phyloP scores from a whole-genome alignment of 2,888 invertebrate species.

The Yponomeuta plumbellus region DNA sequence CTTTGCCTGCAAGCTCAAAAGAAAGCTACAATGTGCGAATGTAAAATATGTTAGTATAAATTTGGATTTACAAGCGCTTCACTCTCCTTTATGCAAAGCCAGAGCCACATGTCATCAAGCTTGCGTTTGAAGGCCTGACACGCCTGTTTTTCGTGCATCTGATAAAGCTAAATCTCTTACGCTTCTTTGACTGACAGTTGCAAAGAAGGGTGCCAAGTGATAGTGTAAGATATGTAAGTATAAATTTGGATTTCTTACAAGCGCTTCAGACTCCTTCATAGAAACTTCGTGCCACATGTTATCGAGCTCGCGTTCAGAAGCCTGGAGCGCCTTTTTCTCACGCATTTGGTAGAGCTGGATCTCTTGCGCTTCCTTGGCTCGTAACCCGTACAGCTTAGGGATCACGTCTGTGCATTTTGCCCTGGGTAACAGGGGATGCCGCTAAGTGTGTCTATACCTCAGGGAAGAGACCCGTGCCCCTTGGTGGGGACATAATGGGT shows the following conservation, averaged over 20 bases:
- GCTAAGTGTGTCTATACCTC: no score
- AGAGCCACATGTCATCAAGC: slow-evolving; percentile 78
- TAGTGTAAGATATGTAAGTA: neutral
- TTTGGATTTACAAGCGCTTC: slow-evolving; percentile 55
- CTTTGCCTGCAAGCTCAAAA: no score
- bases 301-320: slow-evolving; percentile 75
- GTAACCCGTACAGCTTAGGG: slow-evolving; percentile 52
- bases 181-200: no score
- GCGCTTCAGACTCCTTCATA: slow-evolving; percentile 73
- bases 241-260: slow-evolving; percentile 38
- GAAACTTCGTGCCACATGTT: slow-evolving; percentile 78
- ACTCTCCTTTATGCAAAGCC: slow-evolving; percentile 74
- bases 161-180: no score
- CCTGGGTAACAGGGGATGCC: slow-evolving; percentile 33
- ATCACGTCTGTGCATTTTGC: slow-evolving; percentile 62
- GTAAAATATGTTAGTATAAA: no score
- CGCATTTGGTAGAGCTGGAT: slow-evolving; percentile 78
- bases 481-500: no score
- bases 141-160: slow-evolving; percentile 67
- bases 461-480: no score
- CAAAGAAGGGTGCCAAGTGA: no score
- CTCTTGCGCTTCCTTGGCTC: slow-evolving; percentile 69
- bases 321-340: slow-evolving; percentile 72
- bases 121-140: slow-evolving; percentile 71
- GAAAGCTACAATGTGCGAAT: no score